A percentile compares a stretch with the other conserved stretches of the same genome.
phyloP scores from a whole-genome alignment of 2,113 vertebrate species.

The Notothenia coriiceps region DNA sequence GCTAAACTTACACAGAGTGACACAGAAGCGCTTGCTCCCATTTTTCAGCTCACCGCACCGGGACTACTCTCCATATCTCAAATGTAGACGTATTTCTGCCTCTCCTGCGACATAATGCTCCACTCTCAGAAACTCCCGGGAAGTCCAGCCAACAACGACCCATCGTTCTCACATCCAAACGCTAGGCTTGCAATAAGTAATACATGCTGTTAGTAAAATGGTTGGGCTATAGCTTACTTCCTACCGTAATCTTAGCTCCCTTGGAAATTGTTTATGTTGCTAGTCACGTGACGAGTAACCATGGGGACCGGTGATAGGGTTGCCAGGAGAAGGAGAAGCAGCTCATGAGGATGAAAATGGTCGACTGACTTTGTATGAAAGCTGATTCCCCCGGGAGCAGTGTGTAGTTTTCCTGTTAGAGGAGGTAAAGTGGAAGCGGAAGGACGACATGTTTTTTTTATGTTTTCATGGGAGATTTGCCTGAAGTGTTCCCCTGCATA shows the following conservation, averaged over 20 bases:
- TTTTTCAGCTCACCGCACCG: slow-evolving; percentile 58
- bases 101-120: slow-evolving; percentile 7
- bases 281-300: slow-evolving; percentile 73
- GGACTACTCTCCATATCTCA: slow-evolving; percentile 48
- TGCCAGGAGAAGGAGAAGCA: slow-evolving; percentile 24
- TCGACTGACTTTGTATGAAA: neutral
- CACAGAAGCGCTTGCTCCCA: slow-evolving; percentile 84
- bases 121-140: neutral
- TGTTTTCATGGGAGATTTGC: too few species aligned
- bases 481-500: too few species aligned
- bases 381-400: neutral
- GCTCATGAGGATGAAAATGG: neutral
- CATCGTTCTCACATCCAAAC: slow-evolving; percentile 17
- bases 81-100: neutral
- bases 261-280: slow-evolving; percentile 64
- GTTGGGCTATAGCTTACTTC: slow-evolving; percentile 37
- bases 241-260: slow-evolving; percentile 6
- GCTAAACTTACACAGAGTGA: slow-evolving; percentile 85
- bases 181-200: neutral
- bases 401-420: neutral
- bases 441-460: too few species aligned
- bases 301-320: slow-evolving; percentile 51
- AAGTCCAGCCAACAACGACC: neutral
- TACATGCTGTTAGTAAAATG: neutral
- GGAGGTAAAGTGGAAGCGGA: neutral